Base-by-base conservation (phyloP, 2,888 invertebrate species). In the Strigamia maritima region DNA sequence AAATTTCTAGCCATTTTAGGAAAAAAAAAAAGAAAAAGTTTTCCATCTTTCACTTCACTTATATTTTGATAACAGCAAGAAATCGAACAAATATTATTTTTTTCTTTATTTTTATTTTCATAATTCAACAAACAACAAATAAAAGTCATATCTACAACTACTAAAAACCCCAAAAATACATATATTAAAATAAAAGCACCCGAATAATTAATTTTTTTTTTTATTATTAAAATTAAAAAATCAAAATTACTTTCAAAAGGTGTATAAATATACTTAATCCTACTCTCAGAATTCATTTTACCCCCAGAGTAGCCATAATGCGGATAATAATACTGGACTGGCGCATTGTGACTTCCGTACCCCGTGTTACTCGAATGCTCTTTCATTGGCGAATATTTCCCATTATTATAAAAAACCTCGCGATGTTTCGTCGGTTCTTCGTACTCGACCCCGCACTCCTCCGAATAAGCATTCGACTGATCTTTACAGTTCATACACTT, bases 371-470 rank as follows among this genome's bases (percentile, higher is more conserved):
- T 26, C 75, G 75, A 28, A 31, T 28, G 31, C 16, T 28, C 16
- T 16, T 28, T 14, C 16, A 31, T 19, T 7, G 35, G 76, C 26
- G 26, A 19, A 35, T 60, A 65, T 2, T 78, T 28, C n/a, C 60
- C 28, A 14, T 54, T 60, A 16, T 44, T 44, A 16, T 78, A 78
- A 35, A 31, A 78, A 65, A 78, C 78, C 35, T 78, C 78, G 22
- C 60, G 60, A 38, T 60, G 65, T 65, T 65, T 78, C 22, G 78
- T 65, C 16, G 78, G 78, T 78, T 78, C 35, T 7, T 78, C 65
- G 78, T 78, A 78, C 22, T 78, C 78, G 10, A 78, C 40, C 60
- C 65, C 60, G 65, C 78, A 78, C 28, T 78, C 78, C 26, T 78
- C 78, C 16, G 78, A 78, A 28, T 60, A 78, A 7, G 60, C 78